Conservation (phyloP, 2,888 invertebrate species). For the Leptopilina drosophilae region DNA sequence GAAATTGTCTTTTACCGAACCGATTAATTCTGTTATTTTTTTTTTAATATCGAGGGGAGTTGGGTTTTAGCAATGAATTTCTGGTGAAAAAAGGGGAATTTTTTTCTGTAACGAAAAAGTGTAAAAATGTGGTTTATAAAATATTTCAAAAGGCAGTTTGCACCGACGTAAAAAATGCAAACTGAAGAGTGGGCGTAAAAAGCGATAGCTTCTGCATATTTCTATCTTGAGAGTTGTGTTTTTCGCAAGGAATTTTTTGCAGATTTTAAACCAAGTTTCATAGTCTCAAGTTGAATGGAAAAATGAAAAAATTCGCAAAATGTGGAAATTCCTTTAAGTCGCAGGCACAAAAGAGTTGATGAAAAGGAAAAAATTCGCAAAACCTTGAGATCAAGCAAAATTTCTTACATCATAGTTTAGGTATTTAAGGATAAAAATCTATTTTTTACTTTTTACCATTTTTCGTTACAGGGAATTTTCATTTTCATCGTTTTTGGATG, state of each 20-base stretch:
- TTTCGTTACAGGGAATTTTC: background rate
- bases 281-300: background rate
- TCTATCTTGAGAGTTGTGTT: background rate
- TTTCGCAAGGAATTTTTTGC: background rate
- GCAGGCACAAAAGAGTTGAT: too few relatives aligned
- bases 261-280: slow-evolving; percentile 6
- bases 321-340: background rate
- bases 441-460: too few relatives aligned
- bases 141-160: background rate
- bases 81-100: background rate
- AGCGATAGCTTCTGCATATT: background rate
- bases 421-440: too few relatives aligned
- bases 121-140: background rate
- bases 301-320: background rate
- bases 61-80: background rate
- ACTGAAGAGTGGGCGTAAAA: slow-evolving; percentile 5
- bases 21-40: too few relatives aligned
- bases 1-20: too few relatives aligned
- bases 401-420: too few relatives aligned
- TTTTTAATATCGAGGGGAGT: too few relatives aligned
- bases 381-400: too few relatives aligned
- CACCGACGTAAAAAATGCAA: background rate
- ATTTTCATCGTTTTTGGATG: background rate
- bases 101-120: background rate
- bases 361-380: too few relatives aligned